Evolutionary conservation across 2,888 invertebrate genomes (phyloP), one percentile per base, ranked within the genome.

Genomic region (Leptinotarsa peninsularis): DNA sequence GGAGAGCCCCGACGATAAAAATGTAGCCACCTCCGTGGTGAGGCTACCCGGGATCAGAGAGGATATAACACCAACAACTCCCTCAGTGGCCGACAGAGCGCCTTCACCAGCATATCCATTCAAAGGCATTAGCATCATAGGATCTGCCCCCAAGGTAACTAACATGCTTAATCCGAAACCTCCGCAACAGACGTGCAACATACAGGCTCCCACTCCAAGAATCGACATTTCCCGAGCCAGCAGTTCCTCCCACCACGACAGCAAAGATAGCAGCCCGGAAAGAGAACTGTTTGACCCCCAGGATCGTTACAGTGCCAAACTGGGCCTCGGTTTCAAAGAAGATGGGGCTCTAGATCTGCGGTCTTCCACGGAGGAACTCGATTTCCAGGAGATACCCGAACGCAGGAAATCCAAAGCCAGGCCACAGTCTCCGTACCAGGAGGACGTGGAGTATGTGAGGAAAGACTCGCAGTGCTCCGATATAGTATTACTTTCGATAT

Each of bases 181-280:
- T 4, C 80, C 84, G 14, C 82, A 84, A 4, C 81, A 82, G 71
- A 75, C 75, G 15, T 80, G 77, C 49, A 83, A 84, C 54, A 86
- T 82, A 73, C 92, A 94, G 66, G 94, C 95, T 23, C 91, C 92
- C 80, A 94, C 96, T 71, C 96, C 96, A 27, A 92, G 96, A 84
- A 96, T 96, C 83, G 96, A 96, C 89, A 94, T 96, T 87, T 96
- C 96, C 81, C 92, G 96, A 81, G 96, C 96, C 5, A 95, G 95
- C 85, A 95, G 95, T 87, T 95, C 96, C 75, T 95, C 95, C 54
- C 95, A 96, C 84, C 95, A 96, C 86, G 95, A 96, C 86, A 95
- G 95, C 83, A 92, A 94, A 67, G 95, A 95, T 84, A 94, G 94
- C 84, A 94, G 95, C 68, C 96, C 96, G 1, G 96, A 96, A 87